Base-by-base conservation (phyloP, 2,113 vertebrate genomes). In the Hydrochoerus hydrochaeris region DNA sequence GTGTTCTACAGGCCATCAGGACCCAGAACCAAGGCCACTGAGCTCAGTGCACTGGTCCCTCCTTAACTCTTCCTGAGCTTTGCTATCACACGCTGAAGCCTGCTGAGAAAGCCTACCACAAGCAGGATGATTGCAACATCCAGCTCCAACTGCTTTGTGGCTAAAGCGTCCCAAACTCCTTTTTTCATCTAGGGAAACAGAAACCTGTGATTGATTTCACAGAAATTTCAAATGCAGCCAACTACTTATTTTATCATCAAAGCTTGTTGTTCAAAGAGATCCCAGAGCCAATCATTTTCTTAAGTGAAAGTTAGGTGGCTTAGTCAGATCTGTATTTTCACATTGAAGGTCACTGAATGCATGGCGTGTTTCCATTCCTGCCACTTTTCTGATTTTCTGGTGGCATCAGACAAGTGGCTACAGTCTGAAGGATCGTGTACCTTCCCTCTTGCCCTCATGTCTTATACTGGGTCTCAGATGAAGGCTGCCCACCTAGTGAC, bases 401-500 rank as follows among this genome's bases (percentile, higher is more conserved):
- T 17, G 62, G 60, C 62, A 32, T 7, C 0, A 6, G 30, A 41
- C 10, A 11, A 77, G 67, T 5, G 12, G 87, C 85, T 67, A 0
- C 0, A 0, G 6, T 17, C 49, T 30, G 60, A 60, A 57, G 30
- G 78, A 3, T 1, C 13, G 26, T 3, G 46, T 1, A 2, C 49
- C n/a, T 63, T 41, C 38, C 49, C 78, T 57, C 24, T 20, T 20
- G n/a, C 77, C 9, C 35, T 75, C 14, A 0, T 6, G 5, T 32
- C 49, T 41, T 73, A 38, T 38, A 28, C 30, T 17, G 16, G 78
- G 41, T 58, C 85, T 44, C 60, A 75, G 86, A 41, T 13, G 52
- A 35, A 38, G 30, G 22, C 67, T 54, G 41, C 69, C 75, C 26
- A 8, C 49, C 81, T 13, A 2, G 67, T 8, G 46, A 52, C 41